A percentile compares a stretch with the other conserved stretches of the same genome.
These are phyloP conservation scores for Enteromius paludinosus DNA, from an alignment of 2,797 vertebrate species.

Conservation along the genomic window DNA sequence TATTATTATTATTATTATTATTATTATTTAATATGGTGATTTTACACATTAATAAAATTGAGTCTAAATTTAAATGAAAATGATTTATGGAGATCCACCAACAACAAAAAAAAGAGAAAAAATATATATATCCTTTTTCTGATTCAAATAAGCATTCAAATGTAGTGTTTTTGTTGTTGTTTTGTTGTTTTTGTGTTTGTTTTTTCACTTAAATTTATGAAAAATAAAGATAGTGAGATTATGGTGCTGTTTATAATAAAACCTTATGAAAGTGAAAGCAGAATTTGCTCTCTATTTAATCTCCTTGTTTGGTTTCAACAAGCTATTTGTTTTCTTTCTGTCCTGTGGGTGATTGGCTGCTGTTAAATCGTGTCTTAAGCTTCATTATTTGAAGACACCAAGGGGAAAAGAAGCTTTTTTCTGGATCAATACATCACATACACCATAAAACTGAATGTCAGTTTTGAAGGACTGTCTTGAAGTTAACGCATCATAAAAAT, in stretches of 20 bases:
- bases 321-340: neutral
- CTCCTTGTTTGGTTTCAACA: neutral
- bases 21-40: neutral
- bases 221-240: neutral
- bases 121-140: neutral
- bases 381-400: slow-evolving; percentile 24
- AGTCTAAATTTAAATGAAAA: neutral
- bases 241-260: too few relatives aligned
- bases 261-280: neutral
- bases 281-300: neutral
- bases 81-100: too few relatives aligned
- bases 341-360: slow-evolving; percentile 31
- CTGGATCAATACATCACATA: slow-evolving; percentile 70
- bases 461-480: slow-evolving; percentile 30
- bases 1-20: too few relatives aligned
- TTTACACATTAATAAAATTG: neutral
- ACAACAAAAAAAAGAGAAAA: too few relatives aligned
- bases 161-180: too few relatives aligned
- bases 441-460: slow-evolving; percentile 39
- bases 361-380: slow-evolving; percentile 26
- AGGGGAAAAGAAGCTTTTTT: slow-evolving; percentile 59
- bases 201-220: too few relatives aligned
- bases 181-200: too few relatives aligned
- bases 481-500: slow-evolving; percentile 45
- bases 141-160: neutral